Base-by-base conservation (phyloP, 2,797 vertebrate genomes). In the Halcyon leucocephala region DNA sequence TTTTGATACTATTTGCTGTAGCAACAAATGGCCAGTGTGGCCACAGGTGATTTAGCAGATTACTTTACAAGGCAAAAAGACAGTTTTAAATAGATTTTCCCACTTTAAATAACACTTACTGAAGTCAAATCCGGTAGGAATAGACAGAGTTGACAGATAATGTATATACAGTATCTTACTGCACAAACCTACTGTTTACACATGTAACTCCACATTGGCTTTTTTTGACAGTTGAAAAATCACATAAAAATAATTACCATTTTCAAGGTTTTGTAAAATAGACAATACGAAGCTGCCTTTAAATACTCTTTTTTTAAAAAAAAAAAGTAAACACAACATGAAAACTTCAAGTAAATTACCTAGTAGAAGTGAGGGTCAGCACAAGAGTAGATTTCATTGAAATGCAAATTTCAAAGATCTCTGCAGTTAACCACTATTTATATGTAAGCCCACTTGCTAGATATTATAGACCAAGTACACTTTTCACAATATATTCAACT, bases 101-200 rank as follows among this genome's bases (percentile, higher is more conserved):
- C 80, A 95, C 81, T 95, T 92, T 90, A 42, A 95, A 87, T 35
- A 84, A 55, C 73, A 93, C 35, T 61, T 82, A 49, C 82, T 95
- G 74, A 94, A 96, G 82, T 82, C 82, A 96, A 88, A 69, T 92
- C 71, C 90, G 78, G 17, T 64, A 78, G 81, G 57, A 89, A 83
- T 90, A 91, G 96, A 91, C 49, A 81, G 65, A 90, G 69, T 91
- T 96, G 92, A 96, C 82, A 93, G 69, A 74, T 71, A 91, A 92
- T 1, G 3, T 55, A 67, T 35, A 46, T 49, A 84, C 13, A 87
- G 49, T 61, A 81, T 24, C 17, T 31, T 70, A 79, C 22, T 77
- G 58, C 31, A 86, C 39, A 79, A 86, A 64, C 17, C 61, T 66
- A 52, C 74, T 96, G 31, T 85, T 92, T 85, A 60, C n/a, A 83